Evolutionary conservation across 2,113 vertebrate species (phyloP).

Genomic region (Mesembrinibis cayennensis): DNA sequence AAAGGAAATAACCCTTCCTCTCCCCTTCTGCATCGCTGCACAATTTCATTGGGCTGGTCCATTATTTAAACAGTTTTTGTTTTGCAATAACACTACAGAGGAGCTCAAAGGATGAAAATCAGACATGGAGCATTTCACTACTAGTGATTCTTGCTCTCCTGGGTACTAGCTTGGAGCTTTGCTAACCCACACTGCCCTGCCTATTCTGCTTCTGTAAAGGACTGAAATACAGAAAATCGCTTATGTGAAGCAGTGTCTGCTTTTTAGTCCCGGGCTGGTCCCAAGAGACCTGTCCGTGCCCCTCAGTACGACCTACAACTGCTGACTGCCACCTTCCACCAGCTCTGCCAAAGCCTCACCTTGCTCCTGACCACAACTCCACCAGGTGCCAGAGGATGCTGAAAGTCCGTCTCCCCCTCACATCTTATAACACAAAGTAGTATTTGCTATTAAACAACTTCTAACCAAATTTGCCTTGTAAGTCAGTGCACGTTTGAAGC

Average conservation of each 20-base stretch:
- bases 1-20: slow-evolving; percentile 46
- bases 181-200: neutral
- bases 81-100: slow-evolving; percentile 26
- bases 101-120: slow-evolving; percentile 37
- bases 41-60: slow-evolving; percentile 16
- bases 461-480: neutral
- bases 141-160: neutral
- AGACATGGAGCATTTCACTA: neutral
- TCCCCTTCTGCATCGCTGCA: slow-evolving; percentile 43
- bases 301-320: neutral
- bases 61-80: slow-evolving; percentile 60
- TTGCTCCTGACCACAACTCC: neutral
- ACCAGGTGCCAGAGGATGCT: neutral
- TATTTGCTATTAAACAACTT: neutral
- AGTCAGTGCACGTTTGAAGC: neutral
- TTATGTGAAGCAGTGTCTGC: neutral
- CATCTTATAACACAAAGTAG: neutral
- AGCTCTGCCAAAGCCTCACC: neutral
- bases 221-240: neutral
- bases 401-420: neutral
- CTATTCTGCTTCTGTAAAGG: neutral
- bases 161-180: neutral
- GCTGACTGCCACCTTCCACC: neutral
- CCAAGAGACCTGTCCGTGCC: neutral
- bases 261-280: neutral